These are phyloP conservation scores for Temnopleurus reevesii DNA, from an alignment of 53 echinoderm and acorn worm species.

Conservation along the genomic window DNA sequence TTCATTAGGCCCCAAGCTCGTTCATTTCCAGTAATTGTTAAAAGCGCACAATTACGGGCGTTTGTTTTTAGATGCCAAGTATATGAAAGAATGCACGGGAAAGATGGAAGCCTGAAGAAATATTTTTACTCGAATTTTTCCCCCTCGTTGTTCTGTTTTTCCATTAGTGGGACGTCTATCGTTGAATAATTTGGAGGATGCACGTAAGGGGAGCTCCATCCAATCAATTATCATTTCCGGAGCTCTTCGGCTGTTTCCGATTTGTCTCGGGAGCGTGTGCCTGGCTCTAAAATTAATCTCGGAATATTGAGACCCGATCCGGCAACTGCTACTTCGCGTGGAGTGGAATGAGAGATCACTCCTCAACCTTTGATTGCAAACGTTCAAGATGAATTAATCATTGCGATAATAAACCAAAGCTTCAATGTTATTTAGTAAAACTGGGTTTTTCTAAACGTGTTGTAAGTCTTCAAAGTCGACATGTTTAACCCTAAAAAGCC, in stretches of 20 bases:
- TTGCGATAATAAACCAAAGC: no score
- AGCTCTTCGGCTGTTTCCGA: conserved; percentile 17
- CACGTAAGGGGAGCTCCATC: background rate
- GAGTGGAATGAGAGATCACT: background rate
- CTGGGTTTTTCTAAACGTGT: no score
- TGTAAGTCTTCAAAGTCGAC: no score
- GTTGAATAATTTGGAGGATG: conserved; percentile 13
- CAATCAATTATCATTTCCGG: conserved; percentile 61
- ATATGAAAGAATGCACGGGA: background rate
- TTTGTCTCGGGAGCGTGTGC: background rate
- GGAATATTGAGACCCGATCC: background rate
- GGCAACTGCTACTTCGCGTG: background rate
- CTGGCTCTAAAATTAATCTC: background rate
- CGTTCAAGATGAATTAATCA: no score
- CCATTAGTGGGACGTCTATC: background rate
- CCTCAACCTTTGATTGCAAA: background rate
- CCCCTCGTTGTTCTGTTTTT: background rate
- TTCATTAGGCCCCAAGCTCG: background rate
- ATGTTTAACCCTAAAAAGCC: no score
- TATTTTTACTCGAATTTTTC: background rate
- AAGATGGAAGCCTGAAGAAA: background rate
- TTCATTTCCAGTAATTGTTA: conserved; percentile 56
- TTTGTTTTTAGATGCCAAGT: conserved; percentile 31
- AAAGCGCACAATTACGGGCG: conserved; percentile 37
- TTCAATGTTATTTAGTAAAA: no score